Evolutionary conservation across 2,113 vertebrate species (phyloP), one percentile per base, ranked within the genome.

Genomic region (Pterophyllum scalare): DNA sequence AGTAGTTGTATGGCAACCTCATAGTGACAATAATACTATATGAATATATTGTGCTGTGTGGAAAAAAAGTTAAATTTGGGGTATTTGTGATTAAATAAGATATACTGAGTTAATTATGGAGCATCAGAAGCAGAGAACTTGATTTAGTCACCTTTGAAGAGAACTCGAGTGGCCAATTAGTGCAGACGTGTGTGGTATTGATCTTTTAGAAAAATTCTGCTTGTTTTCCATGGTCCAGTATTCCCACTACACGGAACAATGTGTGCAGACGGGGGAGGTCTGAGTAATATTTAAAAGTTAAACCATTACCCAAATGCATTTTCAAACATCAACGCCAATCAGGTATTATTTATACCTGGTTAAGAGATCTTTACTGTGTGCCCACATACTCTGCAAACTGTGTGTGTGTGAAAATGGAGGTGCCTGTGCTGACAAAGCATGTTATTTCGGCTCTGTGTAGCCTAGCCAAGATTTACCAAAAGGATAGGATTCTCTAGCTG

Each of bases 341-440:
- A 24, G 33, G 31, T 38, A 17, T 4, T 49, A 62, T 70, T 7
- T 72, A 33, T 20, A 43, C 64, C 13, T 3, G 10, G 1, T 35
- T 33, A 43, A 61, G 19, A 33, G 8, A 57, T 19, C 6, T 43
- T 38, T 17, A 22, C 24, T 15, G 38, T 58, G 5, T 7, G 28
- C 6, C 24, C 38, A n/a, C 67, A 35, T 17, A 28, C 22, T 33
- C 49, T 31, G 5, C 28, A 65, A 46, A 65, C 10, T 13, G 17
- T n/a, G 22, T 54, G 22, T 54, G 7, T 60, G 26, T 52, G 6
- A 13, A 75, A 26, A 67, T 43, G 1, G 26, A 77, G 22, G 24
- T 46, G 58, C 10, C 8, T 9, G 70, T 80, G 31, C 77, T 70
- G 77, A 82, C 56, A 70, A 80, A 74, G 62, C 60, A 46, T 72